phyloP scores from a whole-genome alignment of 2,113 vertebrate species.

The Polypterus senegalus region DNA sequence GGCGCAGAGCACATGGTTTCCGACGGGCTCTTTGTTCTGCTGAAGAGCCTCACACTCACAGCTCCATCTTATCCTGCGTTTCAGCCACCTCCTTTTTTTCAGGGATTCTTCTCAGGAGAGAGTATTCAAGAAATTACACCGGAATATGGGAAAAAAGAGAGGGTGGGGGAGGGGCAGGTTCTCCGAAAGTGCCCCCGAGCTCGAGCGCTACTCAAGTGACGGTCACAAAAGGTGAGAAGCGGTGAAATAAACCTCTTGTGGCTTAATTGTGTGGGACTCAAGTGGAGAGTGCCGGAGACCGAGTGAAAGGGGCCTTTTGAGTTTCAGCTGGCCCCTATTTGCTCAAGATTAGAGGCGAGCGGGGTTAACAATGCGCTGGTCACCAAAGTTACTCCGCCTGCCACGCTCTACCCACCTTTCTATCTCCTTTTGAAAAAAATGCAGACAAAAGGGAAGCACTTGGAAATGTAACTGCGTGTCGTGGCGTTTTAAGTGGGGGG shows the following conservation, averaged over 20 bases:
- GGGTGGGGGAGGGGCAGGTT: not conserved
- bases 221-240: not conserved
- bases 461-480: slow-evolving; percentile 20
- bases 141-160: not conserved
- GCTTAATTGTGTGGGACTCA: not conserved
- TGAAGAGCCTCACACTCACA: slow-evolving; percentile 42
- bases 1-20: not conserved
- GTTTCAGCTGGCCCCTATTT: slow-evolving; percentile 28
- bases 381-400: slow-evolving; percentile 26
- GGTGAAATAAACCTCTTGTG: not conserved
- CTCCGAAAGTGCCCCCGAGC: not conserved
- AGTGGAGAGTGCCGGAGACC: slow-evolving; percentile 28
- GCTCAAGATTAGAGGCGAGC: slow-evolving; percentile 33
- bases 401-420: slow-evolving; percentile 11
- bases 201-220: not conserved
- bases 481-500: slow-evolving; percentile 7
- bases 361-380: slow-evolving; percentile 42
- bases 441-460: slow-evolving; percentile 11
- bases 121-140: not conserved
- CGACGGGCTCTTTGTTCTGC: slow-evolving; percentile 31
- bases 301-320: slow-evolving; percentile 23
- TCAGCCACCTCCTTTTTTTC: slow-evolving; percentile 5
- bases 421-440: slow-evolving; percentile 19
- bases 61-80: slow-evolving; percentile 23
- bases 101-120: slow-evolving; percentile 11